Conservation (phyloP, 2,888 invertebrate species). For the Serripes groenlandicus region DNA sequence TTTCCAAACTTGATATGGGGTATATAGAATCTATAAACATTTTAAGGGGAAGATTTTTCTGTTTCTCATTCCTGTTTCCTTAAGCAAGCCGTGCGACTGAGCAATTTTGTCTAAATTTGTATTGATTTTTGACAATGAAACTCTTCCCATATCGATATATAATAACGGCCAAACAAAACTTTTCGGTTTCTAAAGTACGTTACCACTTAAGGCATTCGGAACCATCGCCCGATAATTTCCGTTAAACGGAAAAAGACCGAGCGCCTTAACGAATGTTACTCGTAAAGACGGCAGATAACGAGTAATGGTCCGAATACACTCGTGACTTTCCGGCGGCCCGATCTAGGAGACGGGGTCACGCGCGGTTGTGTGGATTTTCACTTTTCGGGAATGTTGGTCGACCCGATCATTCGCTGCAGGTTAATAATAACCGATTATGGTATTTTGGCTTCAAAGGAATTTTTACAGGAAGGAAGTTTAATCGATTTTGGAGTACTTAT, state of each 20-base stretch:
- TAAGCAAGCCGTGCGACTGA: slow-evolving; percentile 37
- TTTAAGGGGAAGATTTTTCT: not conserved
- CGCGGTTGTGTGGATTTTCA: slow-evolving; percentile 35
- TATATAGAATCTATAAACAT: not conserved
- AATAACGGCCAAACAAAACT: slow-evolving; percentile 56
- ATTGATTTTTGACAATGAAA: slow-evolving; percentile 30
- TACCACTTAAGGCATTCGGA: slow-evolving; percentile 12
- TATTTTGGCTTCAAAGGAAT: slow-evolving; percentile 21
- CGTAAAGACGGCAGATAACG: no score
- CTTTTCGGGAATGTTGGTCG: slow-evolving; percentile 56
- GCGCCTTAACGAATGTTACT: no score
- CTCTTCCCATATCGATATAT: slow-evolving; percentile 43
- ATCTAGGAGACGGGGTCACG: slow-evolving; percentile 16
- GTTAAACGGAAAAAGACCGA: no score
- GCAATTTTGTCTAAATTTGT: slow-evolving; percentile 37
- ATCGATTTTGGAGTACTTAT: slow-evolving; percentile 12
- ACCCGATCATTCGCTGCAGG: slow-evolving; percentile 1
- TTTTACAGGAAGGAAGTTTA: slow-evolving; percentile 9
- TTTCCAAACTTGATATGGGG: not conserved
- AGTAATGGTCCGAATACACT: no score
- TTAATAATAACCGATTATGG: slow-evolving; percentile 13
- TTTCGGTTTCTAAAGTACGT: slow-evolving; percentile 48
- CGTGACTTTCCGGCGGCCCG: not conserved
- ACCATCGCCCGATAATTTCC: no score
- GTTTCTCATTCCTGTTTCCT: slow-evolving; percentile 30